Evolutionary conservation across 2,888 invertebrate species (phyloP).

Genomic region (Agrochola lota): DNA sequence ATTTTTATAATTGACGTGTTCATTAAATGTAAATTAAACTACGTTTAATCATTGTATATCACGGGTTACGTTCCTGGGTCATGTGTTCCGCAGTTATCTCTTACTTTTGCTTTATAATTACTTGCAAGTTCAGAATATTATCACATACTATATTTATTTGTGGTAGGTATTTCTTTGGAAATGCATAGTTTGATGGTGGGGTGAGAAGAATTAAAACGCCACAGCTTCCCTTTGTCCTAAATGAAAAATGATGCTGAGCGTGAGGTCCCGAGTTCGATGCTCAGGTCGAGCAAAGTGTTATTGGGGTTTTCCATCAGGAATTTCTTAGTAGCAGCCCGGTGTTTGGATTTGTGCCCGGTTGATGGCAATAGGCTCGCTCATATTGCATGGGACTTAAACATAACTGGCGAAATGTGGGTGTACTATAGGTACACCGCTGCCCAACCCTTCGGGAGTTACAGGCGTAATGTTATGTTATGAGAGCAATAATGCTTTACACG

Average conservation of each 20-base stretch:
- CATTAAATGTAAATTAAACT: constrained; percentile 32
- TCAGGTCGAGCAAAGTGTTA: no score
- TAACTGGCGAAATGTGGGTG: background rate
- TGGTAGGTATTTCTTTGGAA: constrained; percentile 5
- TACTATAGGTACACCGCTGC: background rate
- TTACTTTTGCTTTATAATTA: constrained; percentile 42
- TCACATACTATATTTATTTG: constrained; percentile 8
- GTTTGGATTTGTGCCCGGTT: no score
- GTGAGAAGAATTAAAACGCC: background rate
- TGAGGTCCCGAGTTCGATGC: background rate
- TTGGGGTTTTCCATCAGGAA: background rate
- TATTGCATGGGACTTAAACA: background rate
- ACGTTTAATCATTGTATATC: constrained; percentile 42
- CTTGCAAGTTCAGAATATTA: constrained; percentile 44
- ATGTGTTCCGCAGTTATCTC: constrained; percentile 43
- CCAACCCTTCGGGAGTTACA: no score
- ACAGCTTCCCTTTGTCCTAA: background rate
- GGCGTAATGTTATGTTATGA: background rate
- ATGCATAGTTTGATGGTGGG: constrained; percentile 7
- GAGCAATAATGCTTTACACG: background rate
- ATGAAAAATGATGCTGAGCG: background rate
- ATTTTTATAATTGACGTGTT: constrained; percentile 35
- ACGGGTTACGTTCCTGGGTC: constrained; percentile 55
- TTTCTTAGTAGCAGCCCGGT: background rate
- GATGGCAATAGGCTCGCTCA: background rate